A percentile compares a stretch with the other conserved stretches of the same genome.
Conservation (phyloP, 2,888 invertebrate species). For the Taphrorychus bicolor region DNA sequence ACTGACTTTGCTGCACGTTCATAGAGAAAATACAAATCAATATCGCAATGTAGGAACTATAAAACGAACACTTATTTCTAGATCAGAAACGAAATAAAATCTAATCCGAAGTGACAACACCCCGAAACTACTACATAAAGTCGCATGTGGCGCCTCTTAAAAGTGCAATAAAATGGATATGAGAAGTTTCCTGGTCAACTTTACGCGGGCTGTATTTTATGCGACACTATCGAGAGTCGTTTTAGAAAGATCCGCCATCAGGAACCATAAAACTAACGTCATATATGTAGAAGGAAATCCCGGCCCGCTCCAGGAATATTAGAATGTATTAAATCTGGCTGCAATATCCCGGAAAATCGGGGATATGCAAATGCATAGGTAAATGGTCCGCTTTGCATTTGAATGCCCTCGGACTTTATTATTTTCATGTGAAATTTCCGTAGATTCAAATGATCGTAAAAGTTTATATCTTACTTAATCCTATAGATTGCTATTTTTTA, state of each 20-base stretch:
- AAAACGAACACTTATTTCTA: too few species aligned
- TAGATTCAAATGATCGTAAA: not conserved
- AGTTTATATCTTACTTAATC: not conserved
- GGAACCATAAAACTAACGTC: conserved; percentile 31
- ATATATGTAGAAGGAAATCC: conserved; percentile 21
- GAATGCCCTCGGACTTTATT: conserved; percentile 1
- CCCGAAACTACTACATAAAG: too few species aligned
- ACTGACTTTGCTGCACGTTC: too few species aligned
- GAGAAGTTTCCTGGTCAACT: conserved; percentile 24
- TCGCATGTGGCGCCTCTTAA: conserved; percentile 1
- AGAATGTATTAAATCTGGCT: conserved; percentile 27
- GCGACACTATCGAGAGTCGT: conserved; percentile 28
- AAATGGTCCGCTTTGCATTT: conserved; percentile 22
- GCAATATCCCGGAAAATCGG: conserved; percentile 30
- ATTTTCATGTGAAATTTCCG: not conserved
- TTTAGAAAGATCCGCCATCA: conserved; percentile 26
- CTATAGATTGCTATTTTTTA: not conserved
- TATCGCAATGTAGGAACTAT: too few species aligned
- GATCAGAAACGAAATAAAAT: too few species aligned
- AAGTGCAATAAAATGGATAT: conserved; percentile 11
- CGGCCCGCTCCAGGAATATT: conserved; percentile 28
- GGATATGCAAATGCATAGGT: conserved; percentile 21
- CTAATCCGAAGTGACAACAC: too few species aligned
- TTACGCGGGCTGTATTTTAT: conserved; percentile 20
- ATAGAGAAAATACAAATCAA: too few species aligned